Evolutionary conservation across 2,797 vertebrate species (phyloP), one percentile per base, ranked within the genome.

Genomic region (Poeciliopsis turneri): DNA sequence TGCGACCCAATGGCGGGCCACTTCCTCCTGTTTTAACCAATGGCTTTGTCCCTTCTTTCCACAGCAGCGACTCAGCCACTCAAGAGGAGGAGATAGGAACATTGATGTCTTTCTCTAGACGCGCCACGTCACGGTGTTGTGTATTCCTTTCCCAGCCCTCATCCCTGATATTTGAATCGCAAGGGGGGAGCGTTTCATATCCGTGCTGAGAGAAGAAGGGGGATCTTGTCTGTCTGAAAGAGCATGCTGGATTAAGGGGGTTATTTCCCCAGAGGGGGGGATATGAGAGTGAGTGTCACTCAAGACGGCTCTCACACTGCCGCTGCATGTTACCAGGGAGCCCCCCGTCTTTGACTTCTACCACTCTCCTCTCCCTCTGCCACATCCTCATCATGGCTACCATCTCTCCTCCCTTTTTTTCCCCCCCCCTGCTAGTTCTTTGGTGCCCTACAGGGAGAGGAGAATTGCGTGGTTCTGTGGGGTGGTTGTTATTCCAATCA

Each of bases 221-320:
- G 93, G 94, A 95, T 96, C 95, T 94, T 96, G 94, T 96, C 96
- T 97, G 96, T 97, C 96, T 97, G 97, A 97, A 97, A 96, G 96
- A 96, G 94, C 96, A 93, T 88, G 95, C 94, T 95, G 96, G 96
- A 98, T 98, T 98, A 97, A 97, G 96, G 96, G 94, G 95, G 95
- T 98, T 98, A 97, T 98, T 98, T 98, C 96, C 97, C 97, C 93
- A 91, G 96, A 96, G 96, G 96, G 94, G 94, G 94, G 96, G 96
- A 96, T 96, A 97, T 94, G 95, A 96, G 96, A 94, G 92, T 89
- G 93, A 91, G 89, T 95, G 94, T 95, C 95, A 96, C 93, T 95
- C 95, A 95, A 70, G 94, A 78, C 88, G 86, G 90, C 88, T 85
- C 90, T 92, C 92, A 94, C 87, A 89, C 90, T 88, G 80, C 84